Percentiles rank a stretch among this genome's conserved stretches.
These are phyloP conservation scores for Cotesia vestalis DNA, from an alignment of 1,140 invertebrate species.

Conservation along the genomic window DNA sequence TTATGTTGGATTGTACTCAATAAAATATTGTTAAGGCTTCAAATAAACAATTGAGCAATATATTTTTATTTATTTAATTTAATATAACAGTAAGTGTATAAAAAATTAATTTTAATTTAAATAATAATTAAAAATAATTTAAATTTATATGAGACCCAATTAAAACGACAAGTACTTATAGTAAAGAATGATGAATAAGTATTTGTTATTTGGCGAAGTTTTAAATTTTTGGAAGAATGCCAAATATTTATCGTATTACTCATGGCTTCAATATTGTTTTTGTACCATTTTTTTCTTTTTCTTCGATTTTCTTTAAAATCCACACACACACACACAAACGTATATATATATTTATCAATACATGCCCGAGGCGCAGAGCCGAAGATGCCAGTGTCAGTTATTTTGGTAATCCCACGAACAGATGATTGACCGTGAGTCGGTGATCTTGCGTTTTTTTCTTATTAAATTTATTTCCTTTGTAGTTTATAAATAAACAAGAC, in stretches of 20 bases:
- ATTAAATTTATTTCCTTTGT: not conserved
- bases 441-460: not conserved
- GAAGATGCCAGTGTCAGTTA: not conserved
- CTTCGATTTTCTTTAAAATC: not conserved
- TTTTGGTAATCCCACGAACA: not conserved
- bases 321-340: not conserved
- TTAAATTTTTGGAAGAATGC: not conserved
- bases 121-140: no score
- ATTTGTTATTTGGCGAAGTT: conserved; percentile 4
- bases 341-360: no score
- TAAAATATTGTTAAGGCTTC: no score
- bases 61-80: no score
- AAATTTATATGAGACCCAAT: no score
- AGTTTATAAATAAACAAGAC: no score
- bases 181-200: not conserved
- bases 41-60: no score
- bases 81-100: no score
- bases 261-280: not conserved
- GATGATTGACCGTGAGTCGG: conserved; percentile 6
- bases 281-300: not conserved
- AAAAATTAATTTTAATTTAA: no score
- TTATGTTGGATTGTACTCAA: no score
- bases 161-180: no score
- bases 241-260: not conserved
- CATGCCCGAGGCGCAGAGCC: not conserved